Percentiles rank a stretch among this genome's conserved stretches.
These are phyloP conservation scores for Chloebia gouldiae DNA, from an alignment of 2,113 vertebrate species.

Conservation along the genomic window DNA sequence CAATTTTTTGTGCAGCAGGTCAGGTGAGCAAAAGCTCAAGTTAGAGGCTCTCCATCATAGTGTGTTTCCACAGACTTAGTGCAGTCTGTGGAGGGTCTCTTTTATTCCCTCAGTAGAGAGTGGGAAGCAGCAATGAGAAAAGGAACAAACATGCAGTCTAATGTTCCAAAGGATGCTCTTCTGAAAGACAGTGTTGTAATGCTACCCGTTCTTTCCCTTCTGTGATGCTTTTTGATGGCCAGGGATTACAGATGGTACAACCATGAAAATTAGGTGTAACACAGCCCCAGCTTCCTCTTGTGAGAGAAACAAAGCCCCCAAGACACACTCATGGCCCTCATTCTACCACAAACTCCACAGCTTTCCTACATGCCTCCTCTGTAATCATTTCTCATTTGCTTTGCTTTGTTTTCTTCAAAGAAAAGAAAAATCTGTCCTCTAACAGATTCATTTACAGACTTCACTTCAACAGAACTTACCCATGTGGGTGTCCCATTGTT, in stretches of 20 bases:
- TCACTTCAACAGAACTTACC: neutral
- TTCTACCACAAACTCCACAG: neutral
- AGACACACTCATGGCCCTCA: neutral
- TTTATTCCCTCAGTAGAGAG: neutral
- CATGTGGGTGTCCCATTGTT: fast-evolving
- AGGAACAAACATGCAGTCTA: neutral
- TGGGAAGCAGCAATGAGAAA: neutral
- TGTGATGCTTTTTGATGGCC: neutral
- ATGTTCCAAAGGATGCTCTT: neutral
- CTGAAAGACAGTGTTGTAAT: neutral
- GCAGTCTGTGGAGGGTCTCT: neutral
- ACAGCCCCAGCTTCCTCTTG: neutral
- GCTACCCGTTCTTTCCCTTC: neutral
- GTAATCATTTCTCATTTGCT: neutral
- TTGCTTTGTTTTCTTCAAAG: neutral
- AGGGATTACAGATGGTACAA: neutral
- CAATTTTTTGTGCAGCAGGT: neutral
- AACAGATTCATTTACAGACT: neutral
- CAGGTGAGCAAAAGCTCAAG: neutral
- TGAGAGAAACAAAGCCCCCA: neutral
- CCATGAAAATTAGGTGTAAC: neutral
- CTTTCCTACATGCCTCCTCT: neutral
- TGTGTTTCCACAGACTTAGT: neutral
- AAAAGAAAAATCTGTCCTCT: neutral
- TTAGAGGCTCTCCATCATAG: neutral